Evolutionary conservation across 2,797 vertebrate genomes (phyloP).

Genomic region (Eospalax fontanierii): DNA sequence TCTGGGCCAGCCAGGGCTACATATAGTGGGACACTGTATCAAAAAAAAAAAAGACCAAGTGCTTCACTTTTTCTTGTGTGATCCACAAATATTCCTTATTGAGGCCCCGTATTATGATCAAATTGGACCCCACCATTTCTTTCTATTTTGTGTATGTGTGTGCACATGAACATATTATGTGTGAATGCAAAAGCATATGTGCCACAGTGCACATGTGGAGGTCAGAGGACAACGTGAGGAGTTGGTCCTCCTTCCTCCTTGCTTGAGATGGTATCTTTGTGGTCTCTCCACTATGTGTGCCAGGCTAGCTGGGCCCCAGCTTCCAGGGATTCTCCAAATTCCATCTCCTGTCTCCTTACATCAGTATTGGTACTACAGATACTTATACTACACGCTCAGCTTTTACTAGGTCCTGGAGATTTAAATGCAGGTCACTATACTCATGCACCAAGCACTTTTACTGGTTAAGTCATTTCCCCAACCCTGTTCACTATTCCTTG

Average conservation of each 20-base stretch:
- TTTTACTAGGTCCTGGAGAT: not conserved
- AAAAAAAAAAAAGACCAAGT: too few relatives aligned
- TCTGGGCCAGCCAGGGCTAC: too few relatives aligned
- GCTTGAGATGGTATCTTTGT: not conserved
- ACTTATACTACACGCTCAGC: not conserved
- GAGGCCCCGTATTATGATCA: not conserved
- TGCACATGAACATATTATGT: too few relatives aligned
- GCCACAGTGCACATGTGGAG: too few relatives aligned
- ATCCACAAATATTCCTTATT: not conserved
- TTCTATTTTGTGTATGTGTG: not conserved
- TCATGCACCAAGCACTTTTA: not conserved
- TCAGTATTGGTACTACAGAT: not conserved
- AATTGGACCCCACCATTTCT: not conserved
- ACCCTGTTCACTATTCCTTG: not conserved
- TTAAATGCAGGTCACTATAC: not conserved
- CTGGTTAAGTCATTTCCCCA: not conserved
- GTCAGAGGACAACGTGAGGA: not conserved
- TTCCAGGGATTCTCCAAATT: not conserved
- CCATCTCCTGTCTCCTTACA: not conserved
- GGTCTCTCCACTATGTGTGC: not conserved
- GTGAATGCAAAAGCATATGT: not conserved
- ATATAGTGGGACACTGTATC: too few relatives aligned
- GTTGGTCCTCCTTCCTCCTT: not conserved
- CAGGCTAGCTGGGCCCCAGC: not conserved
- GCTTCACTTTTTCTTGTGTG: conserved; percentile 45